Percentiles rank a stretch among this genome's conserved stretches.
phyloP scores from a whole-genome alignment of 2,113 vertebrate genomes.

The Petaurus breviceps region DNA sequence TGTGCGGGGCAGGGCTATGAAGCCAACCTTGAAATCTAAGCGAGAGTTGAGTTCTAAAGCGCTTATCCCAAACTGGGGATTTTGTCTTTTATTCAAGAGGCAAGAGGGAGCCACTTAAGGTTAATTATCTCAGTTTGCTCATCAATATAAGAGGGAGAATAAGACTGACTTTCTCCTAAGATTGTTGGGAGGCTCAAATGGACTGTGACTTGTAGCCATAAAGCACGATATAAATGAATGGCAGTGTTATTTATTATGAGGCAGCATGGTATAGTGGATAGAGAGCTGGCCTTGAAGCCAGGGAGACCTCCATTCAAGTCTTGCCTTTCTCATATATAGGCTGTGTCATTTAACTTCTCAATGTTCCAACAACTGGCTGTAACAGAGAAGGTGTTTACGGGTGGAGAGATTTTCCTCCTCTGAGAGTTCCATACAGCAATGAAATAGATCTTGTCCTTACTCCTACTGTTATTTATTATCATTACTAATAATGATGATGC shows the following conservation, averaged over 20 bases:
- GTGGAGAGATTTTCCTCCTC: neutral
- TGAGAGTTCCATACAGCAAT: neutral
- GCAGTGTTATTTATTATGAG: too few species aligned
- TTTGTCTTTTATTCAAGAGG: neutral
- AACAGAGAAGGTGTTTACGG: neutral
- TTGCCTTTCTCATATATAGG: too few species aligned
- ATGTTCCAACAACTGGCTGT: neutral
- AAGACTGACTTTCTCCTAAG: neutral
- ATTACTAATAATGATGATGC: neutral
- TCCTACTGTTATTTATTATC: neutral
- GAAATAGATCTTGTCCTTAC: neutral
- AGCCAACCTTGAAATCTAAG: neutral
- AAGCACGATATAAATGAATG: too few species aligned
- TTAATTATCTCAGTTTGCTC: neutral
- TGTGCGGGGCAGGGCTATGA: neutral
- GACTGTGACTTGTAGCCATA: too few species aligned
- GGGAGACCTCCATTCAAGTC: neutral
- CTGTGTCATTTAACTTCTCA: too few species aligned
- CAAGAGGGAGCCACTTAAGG: neutral
- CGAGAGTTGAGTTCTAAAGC: neutral
- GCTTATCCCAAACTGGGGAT: neutral
- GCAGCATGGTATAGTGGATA: neutral
- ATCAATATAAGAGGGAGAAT: neutral
- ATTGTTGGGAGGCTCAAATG: neutral
- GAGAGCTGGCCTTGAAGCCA: too few species aligned